A percentile compares a stretch with the other conserved stretches of the same genome.
These are phyloP conservation scores for Biston betularia DNA, from an alignment of 2,888 invertebrate species.

Conservation along the genomic window DNA sequence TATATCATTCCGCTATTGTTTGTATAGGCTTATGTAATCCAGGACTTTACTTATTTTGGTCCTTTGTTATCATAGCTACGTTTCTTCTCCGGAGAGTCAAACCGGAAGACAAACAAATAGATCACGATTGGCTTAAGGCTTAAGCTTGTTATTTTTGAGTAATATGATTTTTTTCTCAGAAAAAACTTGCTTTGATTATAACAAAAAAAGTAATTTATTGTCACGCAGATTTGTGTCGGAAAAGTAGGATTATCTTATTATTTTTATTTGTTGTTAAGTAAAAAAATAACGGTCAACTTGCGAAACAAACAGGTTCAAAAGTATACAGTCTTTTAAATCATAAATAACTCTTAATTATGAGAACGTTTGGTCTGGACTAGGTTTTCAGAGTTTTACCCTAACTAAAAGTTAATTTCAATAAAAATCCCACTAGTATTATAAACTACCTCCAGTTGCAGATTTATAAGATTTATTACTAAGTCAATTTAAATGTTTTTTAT, in stretches of 20 bases:
- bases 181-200: conserved; percentile 5
- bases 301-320: too few relatives aligned
- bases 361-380: too few relatives aligned
- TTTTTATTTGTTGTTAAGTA: neutral
- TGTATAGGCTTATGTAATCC: conserved; percentile 20
- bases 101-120: conserved; percentile 27
- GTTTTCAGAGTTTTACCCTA: too few relatives aligned
- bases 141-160: conserved; percentile 25
- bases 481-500: too few relatives aligned
- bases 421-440: too few relatives aligned
- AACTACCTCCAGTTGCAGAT: too few relatives aligned
- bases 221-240: neutral
- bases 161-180: neutral
- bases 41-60: conserved; percentile 19
- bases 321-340: neutral
- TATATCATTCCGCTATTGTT: conserved; percentile 18
- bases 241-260: neutral
- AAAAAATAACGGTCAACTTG: neutral
- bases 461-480: too few relatives aligned
- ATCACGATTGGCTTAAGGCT: conserved; percentile 28
- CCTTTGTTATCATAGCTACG: conserved; percentile 12
- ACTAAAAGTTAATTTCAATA: too few relatives aligned
- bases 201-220: conserved; percentile 8
- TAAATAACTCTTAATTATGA: too few relatives aligned
- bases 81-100: conserved; percentile 17